Percentiles rank a stretch among this genome's conserved stretches.
Evolutionary conservation across 2,797 vertebrate species (phyloP).

Genomic region (Apodemus agrarius): DNA sequence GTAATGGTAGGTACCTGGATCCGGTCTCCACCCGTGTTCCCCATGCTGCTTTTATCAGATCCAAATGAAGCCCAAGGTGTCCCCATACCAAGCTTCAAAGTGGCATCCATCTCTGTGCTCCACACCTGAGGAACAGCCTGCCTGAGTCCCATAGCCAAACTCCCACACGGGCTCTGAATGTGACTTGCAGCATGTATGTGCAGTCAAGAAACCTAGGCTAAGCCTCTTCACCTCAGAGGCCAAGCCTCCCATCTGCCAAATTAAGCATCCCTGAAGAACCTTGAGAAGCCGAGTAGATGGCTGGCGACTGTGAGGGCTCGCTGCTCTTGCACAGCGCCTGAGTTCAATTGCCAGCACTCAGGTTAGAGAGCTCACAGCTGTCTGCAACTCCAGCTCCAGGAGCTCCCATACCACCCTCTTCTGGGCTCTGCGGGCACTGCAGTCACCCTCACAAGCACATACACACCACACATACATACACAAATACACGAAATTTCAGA

Average conservation of each 20-base stretch:
- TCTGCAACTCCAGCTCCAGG: background rate
- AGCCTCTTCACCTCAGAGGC: background rate
- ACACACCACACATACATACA: background rate
- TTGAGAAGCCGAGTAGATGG: background rate
- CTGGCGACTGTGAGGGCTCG: no score
- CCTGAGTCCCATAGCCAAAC: background rate
- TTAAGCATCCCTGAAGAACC: background rate
- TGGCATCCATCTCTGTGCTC: background rate
- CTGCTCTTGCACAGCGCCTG: background rate
- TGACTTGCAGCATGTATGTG: background rate
- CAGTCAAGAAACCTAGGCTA: background rate
- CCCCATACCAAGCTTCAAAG: background rate
- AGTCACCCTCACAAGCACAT: background rate
- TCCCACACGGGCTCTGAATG: background rate
- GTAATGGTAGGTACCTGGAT: background rate
- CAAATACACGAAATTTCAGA: background rate
- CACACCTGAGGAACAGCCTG: background rate
- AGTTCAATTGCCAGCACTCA: background rate
- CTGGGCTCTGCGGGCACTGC: background rate
- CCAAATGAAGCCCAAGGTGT: background rate
- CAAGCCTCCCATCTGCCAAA: constrained; percentile 26
- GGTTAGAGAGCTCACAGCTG: background rate
- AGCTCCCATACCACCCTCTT: background rate
- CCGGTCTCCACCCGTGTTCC: background rate
- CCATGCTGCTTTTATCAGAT: no score